Evolutionary conservation across 2,888 invertebrate species (phyloP).

Genomic region (Ormyrus rosae): DNA sequence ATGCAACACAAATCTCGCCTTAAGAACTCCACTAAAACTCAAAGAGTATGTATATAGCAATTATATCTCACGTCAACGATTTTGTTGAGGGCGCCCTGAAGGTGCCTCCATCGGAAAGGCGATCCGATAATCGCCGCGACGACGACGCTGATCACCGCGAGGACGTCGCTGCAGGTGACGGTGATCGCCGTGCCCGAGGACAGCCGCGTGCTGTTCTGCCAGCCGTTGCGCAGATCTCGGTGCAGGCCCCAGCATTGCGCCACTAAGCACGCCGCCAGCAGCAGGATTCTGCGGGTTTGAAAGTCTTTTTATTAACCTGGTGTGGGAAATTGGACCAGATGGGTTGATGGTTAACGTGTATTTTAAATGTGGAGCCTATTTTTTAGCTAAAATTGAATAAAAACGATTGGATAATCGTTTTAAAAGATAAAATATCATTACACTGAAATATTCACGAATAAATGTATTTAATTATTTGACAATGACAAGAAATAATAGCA

Average conservation of each 20-base stretch:
- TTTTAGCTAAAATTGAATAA: neutral
- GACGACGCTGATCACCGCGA: conserved; percentile 78
- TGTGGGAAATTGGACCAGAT: neutral
- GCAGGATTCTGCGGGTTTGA: conserved; percentile 2
- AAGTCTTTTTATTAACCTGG: too few relatives aligned
- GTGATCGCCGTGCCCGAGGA: conserved; percentile 78
- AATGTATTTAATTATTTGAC: too few relatives aligned
- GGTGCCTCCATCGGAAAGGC: conserved; percentile 77
- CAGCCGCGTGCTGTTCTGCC: conserved; percentile 78
- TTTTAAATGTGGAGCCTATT: too few relatives aligned
- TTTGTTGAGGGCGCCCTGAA: conserved; percentile 77
- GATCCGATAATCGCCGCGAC: conserved; percentile 78
- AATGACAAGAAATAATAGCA: too few relatives aligned
- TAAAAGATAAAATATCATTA: too few relatives aligned
- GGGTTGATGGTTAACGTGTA: too few relatives aligned
- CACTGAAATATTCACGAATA: too few relatives aligned
- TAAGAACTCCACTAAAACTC: too few relatives aligned
- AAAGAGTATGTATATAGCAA: neutral
- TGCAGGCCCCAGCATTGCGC: conserved; percentile 76
- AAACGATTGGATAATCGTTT: neutral
- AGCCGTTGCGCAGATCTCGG: conserved; percentile 78
- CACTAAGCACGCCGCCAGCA: conserved; percentile 61
- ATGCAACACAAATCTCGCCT: too few relatives aligned
- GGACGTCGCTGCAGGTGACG: conserved; percentile 79
- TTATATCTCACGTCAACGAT: conserved; percentile 69